phyloP scores from a whole-genome alignment of 2,797 vertebrate genomes.

The Lutjanus argentimaculatus region DNA sequence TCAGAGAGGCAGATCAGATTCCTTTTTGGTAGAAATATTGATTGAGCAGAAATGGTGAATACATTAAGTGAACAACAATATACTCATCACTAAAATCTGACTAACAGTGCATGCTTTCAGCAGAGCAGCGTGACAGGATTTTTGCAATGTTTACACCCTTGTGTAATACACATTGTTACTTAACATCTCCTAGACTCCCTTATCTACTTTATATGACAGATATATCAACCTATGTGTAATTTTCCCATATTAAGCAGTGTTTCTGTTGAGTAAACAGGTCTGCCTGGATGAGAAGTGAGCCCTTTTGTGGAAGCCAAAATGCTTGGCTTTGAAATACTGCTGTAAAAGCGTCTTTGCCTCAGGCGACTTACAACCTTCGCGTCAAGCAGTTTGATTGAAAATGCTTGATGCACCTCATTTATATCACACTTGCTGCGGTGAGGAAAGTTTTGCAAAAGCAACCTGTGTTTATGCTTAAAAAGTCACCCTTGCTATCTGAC shows the following conservation, averaged over 20 bases:
- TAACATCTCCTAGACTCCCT: slow-evolving; percentile 26
- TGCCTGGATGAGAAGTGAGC: slow-evolving; percentile 4
- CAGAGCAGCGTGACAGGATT: slow-evolving; percentile 4
- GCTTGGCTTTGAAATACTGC: slow-evolving; percentile 34
- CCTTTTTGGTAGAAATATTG: slow-evolving; percentile 13
- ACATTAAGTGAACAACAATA: slow-evolving; percentile 6
- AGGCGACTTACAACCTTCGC: slow-evolving; percentile 32
- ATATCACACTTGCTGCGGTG: neutral
- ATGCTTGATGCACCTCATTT: slow-evolving; percentile 31
- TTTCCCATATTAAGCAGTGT: slow-evolving; percentile 11
- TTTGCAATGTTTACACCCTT: slow-evolving; percentile 21
- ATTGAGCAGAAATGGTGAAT: slow-evolving; percentile 13
- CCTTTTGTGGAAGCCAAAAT: slow-evolving; percentile 42
- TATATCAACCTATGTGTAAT: slow-evolving; percentile 11
- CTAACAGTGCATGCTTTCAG: neutral
- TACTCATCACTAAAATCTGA: neutral
- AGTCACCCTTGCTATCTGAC: slow-evolving; percentile 23
- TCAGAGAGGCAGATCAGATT: slow-evolving; percentile 8
- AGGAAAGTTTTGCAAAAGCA: slow-evolving; percentile 9
- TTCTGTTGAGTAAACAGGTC: slow-evolving; percentile 34
- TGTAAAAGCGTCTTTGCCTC: slow-evolving; percentile 20
- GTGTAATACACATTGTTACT: slow-evolving; percentile 26
- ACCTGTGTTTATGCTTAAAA: slow-evolving; percentile 15
- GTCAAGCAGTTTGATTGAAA: slow-evolving; percentile 40
- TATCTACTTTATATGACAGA: slow-evolving; percentile 30